These are phyloP conservation scores for Mormyrus lacerda DNA, from an alignment of 2,113 vertebrate species.

Conservation along the genomic window DNA sequence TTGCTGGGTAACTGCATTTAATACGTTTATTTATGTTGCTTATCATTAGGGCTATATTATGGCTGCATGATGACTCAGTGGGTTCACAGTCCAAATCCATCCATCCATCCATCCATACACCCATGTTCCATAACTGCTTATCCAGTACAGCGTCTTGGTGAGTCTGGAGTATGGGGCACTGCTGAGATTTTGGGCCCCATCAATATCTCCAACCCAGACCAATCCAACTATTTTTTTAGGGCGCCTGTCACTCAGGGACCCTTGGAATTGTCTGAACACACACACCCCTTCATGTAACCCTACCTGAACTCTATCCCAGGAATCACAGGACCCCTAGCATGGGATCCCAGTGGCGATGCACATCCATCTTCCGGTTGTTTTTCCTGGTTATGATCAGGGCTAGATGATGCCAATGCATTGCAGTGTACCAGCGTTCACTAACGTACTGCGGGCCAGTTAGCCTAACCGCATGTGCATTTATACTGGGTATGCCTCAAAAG, in stretches of 20 bases:
- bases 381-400: too few species aligned
- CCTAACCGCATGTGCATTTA: not conserved
- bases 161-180: not conserved
- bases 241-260: not conserved
- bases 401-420: not conserved
- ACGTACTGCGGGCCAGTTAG: too few species aligned
- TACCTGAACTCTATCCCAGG: not conserved
- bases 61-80: not conserved
- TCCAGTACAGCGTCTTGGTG: not conserved
- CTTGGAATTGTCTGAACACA: not conserved
- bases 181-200: not conserved
- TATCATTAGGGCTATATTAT: not conserved
- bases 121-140: not conserved
- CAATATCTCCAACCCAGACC: not conserved
- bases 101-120: not conserved
- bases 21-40: not conserved
- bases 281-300: not conserved
- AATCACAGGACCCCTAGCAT: not conserved
- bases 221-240: not conserved
- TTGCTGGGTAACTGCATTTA: not conserved
- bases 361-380: not conserved
- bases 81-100: not conserved
- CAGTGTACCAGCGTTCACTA: too few species aligned
- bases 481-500: not conserved
- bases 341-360: not conserved